A percentile compares a stretch with the other conserved stretches of the same genome.
phyloP scores from a whole-genome alignment of 2,113 vertebrate species.

The Sorex fumeus region DNA sequence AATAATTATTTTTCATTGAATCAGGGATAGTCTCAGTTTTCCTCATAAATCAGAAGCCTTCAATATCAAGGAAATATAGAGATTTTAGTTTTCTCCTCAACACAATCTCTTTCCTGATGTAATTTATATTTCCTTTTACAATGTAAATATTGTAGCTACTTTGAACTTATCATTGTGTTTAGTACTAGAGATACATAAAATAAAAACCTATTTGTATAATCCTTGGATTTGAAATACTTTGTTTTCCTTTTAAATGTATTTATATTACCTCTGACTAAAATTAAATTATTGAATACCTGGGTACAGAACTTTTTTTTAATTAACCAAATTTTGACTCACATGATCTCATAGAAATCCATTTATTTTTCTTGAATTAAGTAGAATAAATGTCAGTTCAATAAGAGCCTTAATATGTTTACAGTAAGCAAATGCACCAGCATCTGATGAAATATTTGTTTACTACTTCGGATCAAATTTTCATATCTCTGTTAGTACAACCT shows the following conservation, averaged over 20 bases:
- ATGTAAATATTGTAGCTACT: not conserved
- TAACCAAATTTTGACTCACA: not conserved
- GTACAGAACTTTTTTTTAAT: not conserved
- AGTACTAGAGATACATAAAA: not conserved
- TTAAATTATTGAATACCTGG: not conserved
- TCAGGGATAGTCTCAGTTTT: not conserved
- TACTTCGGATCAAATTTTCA: not conserved
- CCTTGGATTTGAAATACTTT: not conserved
- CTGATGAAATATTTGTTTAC: not conserved
- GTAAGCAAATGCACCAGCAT: not conserved
- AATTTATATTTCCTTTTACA: not conserved
- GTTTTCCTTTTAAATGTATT: not conserved
- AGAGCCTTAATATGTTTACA: not conserved
- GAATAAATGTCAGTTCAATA: not conserved
- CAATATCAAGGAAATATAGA: not conserved
- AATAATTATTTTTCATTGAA: not conserved
- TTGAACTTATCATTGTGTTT: not conserved
- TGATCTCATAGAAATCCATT: not conserved
- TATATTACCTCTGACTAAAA: not conserved
- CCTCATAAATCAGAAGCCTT: not conserved
- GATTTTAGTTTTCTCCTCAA: not conserved
- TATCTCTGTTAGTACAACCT: not conserved
- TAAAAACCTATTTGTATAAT: not conserved
- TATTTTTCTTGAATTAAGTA: constrained; percentile 17
- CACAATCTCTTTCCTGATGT: not conserved